A percentile compares a stretch with the other conserved stretches of the same genome.
Conservation (phyloP, 2,888 invertebrate genomes). For the Eutolmus rufibarbis region DNA sequence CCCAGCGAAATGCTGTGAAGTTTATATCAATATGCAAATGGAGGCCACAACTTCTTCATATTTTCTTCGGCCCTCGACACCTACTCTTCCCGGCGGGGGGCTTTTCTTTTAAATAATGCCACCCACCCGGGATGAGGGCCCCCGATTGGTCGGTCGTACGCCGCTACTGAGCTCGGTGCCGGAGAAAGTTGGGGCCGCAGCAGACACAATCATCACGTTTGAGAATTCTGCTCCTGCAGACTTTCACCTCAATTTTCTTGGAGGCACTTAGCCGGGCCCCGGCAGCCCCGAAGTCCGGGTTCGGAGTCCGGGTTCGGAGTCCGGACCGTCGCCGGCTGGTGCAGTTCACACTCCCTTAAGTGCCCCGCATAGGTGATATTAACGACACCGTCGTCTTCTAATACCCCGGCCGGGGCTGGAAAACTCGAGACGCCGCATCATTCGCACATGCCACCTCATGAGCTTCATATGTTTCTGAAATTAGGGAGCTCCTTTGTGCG, state of each 20-base stretch:
- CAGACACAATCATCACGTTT: not conserved
- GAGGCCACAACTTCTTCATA: conserved; percentile 24
- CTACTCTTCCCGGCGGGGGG: not conserved
- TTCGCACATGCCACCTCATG: conserved; percentile 12
- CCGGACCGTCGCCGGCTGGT: not conserved
- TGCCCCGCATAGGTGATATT: not conserved
- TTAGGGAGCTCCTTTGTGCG: conserved; percentile 8
- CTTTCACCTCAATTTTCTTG: not conserved
- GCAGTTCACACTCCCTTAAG: not conserved
- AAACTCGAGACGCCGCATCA: not conserved
- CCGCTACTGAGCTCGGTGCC: not conserved
- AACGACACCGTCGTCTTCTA: not conserved
- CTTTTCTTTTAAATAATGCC: not conserved
- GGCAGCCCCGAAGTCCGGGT: too few relatives aligned
- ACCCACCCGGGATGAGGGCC: not conserved
- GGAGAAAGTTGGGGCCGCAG: not conserved
- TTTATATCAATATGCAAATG: conserved; percentile 39
- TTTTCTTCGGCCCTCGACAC: not conserved
- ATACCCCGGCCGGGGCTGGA: not conserved
- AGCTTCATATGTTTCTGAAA: conserved; percentile 4
- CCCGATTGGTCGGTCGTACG: not conserved
- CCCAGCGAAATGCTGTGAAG: conserved; percentile 20
- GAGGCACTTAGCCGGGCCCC: not conserved
- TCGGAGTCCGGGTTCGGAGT: too few relatives aligned
- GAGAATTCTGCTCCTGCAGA: not conserved